A percentile compares a stretch with the other conserved stretches of the same genome.
phyloP scores from a whole-genome alignment of 2,797 vertebrate species.

The Platalea minor region DNA sequence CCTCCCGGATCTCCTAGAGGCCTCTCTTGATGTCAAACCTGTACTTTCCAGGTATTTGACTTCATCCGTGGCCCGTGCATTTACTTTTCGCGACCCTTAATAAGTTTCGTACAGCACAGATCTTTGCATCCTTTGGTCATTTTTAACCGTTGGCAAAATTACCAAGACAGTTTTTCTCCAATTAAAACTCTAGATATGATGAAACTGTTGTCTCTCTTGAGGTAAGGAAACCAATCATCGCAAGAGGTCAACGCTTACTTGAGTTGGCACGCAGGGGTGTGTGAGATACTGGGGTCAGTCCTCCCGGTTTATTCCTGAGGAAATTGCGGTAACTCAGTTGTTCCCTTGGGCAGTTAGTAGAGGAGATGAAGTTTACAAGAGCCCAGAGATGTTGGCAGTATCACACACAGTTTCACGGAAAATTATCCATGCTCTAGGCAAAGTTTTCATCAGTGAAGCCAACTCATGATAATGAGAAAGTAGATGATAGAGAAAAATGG shows the following conservation, averaged over 20 bases:
- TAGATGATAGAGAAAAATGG: background rate
- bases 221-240: background rate
- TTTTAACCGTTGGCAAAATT: background rate
- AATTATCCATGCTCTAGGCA: background rate
- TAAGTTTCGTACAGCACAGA: background rate
- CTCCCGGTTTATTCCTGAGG: background rate
- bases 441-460: background rate
- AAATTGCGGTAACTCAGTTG: background rate
- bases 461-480: background rate
- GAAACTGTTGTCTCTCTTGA: background rate
- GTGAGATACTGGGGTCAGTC: background rate
- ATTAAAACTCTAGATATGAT: background rate
- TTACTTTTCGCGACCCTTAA: background rate
- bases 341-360: background rate
- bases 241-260: background rate
- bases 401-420: background rate
- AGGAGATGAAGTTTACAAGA: background rate
- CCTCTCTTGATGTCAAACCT: background rate
- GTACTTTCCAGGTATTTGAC: background rate
- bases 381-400: background rate
- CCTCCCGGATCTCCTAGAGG: too few species aligned
- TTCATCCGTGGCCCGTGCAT: background rate
- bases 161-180: background rate
- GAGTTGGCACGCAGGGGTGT: background rate
- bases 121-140: background rate